Conservation (phyloP, 2,888 invertebrate genomes). For the Acrocyrtus sp. region DNA sequence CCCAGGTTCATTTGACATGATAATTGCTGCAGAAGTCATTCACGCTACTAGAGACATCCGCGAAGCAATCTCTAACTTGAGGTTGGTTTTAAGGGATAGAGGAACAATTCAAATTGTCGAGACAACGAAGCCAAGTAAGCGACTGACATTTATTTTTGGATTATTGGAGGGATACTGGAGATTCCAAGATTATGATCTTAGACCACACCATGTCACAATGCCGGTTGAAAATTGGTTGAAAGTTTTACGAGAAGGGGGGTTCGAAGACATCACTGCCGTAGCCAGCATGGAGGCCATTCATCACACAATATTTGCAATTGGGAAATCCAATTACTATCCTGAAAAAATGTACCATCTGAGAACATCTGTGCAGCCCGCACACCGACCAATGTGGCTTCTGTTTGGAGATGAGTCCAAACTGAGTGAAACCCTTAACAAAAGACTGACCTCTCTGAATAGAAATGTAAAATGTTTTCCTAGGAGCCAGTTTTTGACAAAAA, state of each 20-base stretch:
- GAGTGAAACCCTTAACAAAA: background rate
- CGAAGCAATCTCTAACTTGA: conserved; percentile 21
- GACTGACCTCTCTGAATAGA: conserved; percentile 1
- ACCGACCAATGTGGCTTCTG: conserved; percentile 1
- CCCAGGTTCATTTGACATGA: conserved; percentile 29
- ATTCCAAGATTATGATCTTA: conserved; percentile 28
- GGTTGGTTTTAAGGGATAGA: conserved; percentile 4
- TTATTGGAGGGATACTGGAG: conserved; percentile 22
- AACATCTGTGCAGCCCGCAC: no score
- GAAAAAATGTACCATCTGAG: background rate
- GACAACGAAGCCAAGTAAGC: background rate
- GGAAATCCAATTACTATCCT: background rate
- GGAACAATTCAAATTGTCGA: conserved; percentile 19
- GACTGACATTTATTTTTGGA: conserved; percentile 19
- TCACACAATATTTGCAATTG: background rate
- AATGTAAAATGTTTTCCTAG: background rate
- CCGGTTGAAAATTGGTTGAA: conserved; percentile 13
- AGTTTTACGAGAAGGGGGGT: conserved; percentile 10
- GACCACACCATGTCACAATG: conserved; percentile 26
- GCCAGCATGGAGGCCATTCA: conserved; percentile 2
- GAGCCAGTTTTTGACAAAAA: background rate
- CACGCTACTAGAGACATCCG: conserved; percentile 32
- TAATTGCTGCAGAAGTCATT: conserved; percentile 26
- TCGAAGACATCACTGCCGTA: background rate
- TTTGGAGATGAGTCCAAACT: conserved; percentile 18